Evolutionary conservation across 2,797 vertebrate genomes (phyloP).

Genomic region (Hoplostethus mediterraneus): DNA sequence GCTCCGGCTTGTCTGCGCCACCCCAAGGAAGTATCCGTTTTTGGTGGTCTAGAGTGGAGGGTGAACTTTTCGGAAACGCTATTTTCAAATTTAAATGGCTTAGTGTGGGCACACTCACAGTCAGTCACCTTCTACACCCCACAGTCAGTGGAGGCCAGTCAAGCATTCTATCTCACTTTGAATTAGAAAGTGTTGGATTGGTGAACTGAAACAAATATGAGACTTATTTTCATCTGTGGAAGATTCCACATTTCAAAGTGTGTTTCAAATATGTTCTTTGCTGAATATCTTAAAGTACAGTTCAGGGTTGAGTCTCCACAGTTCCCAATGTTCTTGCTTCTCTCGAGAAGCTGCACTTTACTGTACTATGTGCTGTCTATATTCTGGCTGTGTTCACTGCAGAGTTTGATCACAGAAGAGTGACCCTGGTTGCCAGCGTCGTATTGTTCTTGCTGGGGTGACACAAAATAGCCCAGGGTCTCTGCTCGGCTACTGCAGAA

Average conservation of each 20-base stretch:
- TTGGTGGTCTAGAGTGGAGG: too few species aligned
- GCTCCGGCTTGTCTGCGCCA: too few species aligned
- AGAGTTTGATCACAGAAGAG: slow-evolving; percentile 41
- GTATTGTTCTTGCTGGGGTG: slow-evolving; percentile 48
- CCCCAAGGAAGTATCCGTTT: too few species aligned
- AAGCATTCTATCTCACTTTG: not conserved
- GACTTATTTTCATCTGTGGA: too few species aligned
- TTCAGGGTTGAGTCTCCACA: not conserved
- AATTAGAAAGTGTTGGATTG: slow-evolving; percentile 1
- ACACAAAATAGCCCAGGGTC: slow-evolving; percentile 52
- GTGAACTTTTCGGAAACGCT: too few species aligned
- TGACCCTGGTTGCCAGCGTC: slow-evolving; percentile 41
- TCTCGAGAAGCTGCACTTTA: slow-evolving; percentile 2
- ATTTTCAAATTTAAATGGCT: too few species aligned
- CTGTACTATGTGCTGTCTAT: slow-evolving; percentile 7
- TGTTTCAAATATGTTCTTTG: too few species aligned
- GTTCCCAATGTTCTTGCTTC: not conserved
- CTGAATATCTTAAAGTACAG: slow-evolving; percentile 15
- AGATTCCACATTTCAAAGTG: not conserved
- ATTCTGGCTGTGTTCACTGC: slow-evolving; percentile 1
- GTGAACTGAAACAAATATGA: not conserved
- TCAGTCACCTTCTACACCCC: not conserved
- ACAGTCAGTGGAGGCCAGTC: not conserved
- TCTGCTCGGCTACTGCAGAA: slow-evolving; percentile 32
- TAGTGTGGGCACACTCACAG: too few species aligned